These are phyloP conservation scores for Zaprionus africanus DNA, from an alignment of 1,140 invertebrate species.

Conservation along the genomic window DNA sequence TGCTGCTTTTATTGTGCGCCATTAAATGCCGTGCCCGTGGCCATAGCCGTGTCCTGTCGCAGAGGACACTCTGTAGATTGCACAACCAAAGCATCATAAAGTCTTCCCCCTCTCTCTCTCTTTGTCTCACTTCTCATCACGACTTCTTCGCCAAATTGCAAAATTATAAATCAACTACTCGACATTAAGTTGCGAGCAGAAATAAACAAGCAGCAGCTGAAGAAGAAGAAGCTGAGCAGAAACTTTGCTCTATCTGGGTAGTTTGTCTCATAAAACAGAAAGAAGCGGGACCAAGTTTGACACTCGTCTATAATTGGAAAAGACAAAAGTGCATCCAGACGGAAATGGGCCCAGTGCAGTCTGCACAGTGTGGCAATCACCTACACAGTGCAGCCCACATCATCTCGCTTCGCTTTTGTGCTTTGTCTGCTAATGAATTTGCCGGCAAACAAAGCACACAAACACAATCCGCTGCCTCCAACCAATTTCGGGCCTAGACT, in stretches of 20 bases:
- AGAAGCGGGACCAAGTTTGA: slow-evolving; percentile 56
- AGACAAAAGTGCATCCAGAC: slow-evolving; percentile 58
- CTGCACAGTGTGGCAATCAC: background rate
- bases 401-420: slow-evolving; percentile 22
- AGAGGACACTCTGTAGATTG: slow-evolving; percentile 19
- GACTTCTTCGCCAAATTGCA: background rate
- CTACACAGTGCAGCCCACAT: slow-evolving; percentile 16
- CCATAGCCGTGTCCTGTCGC: slow-evolving; percentile 26
- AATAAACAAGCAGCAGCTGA: slow-evolving; percentile 22
- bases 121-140: background rate
- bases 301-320: slow-evolving; percentile 53
- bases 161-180: slow-evolving; percentile 28
- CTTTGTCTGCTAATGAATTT: slow-evolving; percentile 53
- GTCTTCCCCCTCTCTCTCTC: background rate
- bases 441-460: slow-evolving; percentile 26
- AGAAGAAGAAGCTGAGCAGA: background rate
- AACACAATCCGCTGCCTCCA: background rate
- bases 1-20: slow-evolving; percentile 51
- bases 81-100: slow-evolving; percentile 3
- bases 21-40: slow-evolving; percentile 41
- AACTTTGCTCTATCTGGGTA: background rate
- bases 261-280: slow-evolving; percentile 15
- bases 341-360: slow-evolving; percentile 25
- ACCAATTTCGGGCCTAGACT: too few species aligned
- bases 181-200: slow-evolving; percentile 10